Conservation (phyloP, 2,888 invertebrate species). For the Pristionchus mayeri region DNA sequence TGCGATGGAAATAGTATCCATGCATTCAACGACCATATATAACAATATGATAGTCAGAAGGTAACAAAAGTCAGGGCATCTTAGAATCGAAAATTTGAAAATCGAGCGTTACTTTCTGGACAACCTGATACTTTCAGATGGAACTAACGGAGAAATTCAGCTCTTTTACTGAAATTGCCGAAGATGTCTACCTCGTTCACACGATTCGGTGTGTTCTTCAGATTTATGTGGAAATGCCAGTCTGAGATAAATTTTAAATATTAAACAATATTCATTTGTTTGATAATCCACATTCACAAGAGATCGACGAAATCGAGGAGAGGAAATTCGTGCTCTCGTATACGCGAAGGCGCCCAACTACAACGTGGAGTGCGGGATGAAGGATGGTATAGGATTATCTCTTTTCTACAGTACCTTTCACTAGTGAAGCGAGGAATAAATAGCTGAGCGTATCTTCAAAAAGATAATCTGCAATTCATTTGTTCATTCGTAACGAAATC, state of each 20-base stretch:
- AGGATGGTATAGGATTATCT: neutral
- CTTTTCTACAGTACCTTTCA: neutral
- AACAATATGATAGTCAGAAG: too few relatives aligned
- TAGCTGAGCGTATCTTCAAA: neutral
- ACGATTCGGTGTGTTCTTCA: neutral
- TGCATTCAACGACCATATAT: too few relatives aligned
- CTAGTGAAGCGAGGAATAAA: neutral
- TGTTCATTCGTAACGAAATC: neutral
- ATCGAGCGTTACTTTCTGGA: too few relatives aligned
- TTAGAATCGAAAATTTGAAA: too few relatives aligned
- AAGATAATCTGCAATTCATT: neutral
- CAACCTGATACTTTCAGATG: too few relatives aligned
- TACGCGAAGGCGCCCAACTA: conserved; percentile 5
- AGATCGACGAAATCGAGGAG: conserved; percentile 2
- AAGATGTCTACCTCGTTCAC: neutral
- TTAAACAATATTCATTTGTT: neutral
- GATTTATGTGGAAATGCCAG: neutral
- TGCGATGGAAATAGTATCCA: too few relatives aligned
- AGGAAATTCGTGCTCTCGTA: conserved; percentile 3
- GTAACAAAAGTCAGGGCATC: too few relatives aligned
- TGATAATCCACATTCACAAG: neutral
- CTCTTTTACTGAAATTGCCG: neutral
- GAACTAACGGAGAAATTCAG: too few relatives aligned
- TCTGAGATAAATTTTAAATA: neutral
- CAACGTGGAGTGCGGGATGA: conserved; percentile 11